Evolutionary conservation across 2,888 invertebrate species (phyloP), one percentile per base, ranked within the genome.

Genomic region (Thymelicus acteon): DNA sequence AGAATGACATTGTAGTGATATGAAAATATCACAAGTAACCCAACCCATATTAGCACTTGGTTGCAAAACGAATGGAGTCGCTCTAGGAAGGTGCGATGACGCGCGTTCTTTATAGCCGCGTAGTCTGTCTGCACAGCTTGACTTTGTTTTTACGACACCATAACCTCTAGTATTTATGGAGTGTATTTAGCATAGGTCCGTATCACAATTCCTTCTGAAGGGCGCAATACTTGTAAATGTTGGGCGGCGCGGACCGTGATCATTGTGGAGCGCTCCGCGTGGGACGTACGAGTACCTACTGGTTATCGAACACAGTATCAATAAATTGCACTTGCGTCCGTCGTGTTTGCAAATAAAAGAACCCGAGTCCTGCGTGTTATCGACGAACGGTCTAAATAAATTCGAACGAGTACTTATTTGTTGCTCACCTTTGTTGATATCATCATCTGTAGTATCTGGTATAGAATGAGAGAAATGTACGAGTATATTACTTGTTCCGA

Each of bases 271-370:
- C 78, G 79, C 65, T 77, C 80, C 82, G 91, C 93, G 93, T 92
- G 91, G 92, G 92, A 79, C 78, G 91, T 80, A 3, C 31, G 31
- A 31, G 31, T 31, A 84, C 86, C 92, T 91, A 88, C 91, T 90
- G 91, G 87, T 84, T 92, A 93, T 93, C 92, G 87, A 31, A 83
- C 85, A 85, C 88, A 82, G 88, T 86, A 89, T 90, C 91, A 91
- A 93, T 93, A 93, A 93, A 93, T 93, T 93, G 89, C 87, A 89
- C 88, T 89, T 88, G 90, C 85, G 86, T 88, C 86, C 80, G 86
- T 87, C 87, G 86, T 88, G 88, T 88, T 84, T 78, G 83, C 83
- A 90, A 92, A 90, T 89, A 93, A 92, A 92, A 92, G 88, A 88
- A 89, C 81, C 75, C 73, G 80, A 83, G 83, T 83, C 81, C 85